Conservation (phyloP, 2,888 invertebrate genomes). For the Byasa hedistus region DNA sequence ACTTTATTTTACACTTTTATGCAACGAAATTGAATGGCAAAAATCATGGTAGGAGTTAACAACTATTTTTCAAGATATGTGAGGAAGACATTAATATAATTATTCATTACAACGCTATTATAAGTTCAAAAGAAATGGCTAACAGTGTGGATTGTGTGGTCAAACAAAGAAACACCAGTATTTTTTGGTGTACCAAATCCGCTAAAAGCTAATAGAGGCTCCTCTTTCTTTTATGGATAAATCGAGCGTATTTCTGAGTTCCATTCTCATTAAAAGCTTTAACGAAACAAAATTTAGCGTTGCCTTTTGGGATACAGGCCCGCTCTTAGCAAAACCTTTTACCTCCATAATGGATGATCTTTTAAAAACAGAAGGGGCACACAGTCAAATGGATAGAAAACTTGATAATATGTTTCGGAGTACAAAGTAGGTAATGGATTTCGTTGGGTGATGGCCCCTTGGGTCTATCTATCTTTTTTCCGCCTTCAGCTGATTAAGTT, state of each 20-base stretch:
- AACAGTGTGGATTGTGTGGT: background rate
- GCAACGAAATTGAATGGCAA: background rate
- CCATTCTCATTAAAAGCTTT: slow-evolving; percentile 39
- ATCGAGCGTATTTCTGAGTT: slow-evolving; percentile 47
- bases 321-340: slow-evolving; percentile 49
- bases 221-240: slow-evolving; percentile 28
- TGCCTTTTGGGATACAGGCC: slow-evolving; percentile 37
- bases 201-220: slow-evolving; percentile 23
- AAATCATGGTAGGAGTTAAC: background rate
- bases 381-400: slow-evolving; percentile 55
- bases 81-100: too few species aligned
- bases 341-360: slow-evolving; percentile 61
- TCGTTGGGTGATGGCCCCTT: slow-evolving; percentile 45
- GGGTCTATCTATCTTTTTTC: slow-evolving; percentile 52
- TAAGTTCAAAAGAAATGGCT: too few species aligned
- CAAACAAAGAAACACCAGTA: background rate
- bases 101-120: too few species aligned
- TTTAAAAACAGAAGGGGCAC: slow-evolving; percentile 54
- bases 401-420: slow-evolving; percentile 48
- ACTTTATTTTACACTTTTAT: background rate
- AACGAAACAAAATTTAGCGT: slow-evolving; percentile 39
- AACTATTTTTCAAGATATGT: background rate
- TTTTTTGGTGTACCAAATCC: slow-evolving; percentile 11
- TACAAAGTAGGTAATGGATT: slow-evolving; percentile 59
- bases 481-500: slow-evolving; percentile 49